phyloP scores from a whole-genome alignment of 2,113 vertebrate species.

The Amazona vittata region DNA sequence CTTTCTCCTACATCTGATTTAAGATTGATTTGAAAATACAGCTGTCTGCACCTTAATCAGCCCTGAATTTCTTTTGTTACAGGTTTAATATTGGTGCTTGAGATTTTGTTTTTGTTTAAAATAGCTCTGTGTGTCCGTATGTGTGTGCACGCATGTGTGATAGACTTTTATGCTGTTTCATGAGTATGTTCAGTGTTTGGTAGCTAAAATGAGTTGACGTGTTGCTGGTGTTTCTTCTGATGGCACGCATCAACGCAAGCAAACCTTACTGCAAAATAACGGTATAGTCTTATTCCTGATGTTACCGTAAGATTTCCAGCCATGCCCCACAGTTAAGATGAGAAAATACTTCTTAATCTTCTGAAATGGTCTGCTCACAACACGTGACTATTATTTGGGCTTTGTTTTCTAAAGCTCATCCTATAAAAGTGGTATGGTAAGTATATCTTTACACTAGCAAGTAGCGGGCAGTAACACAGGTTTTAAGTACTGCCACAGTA shows the following conservation, averaged over 20 bases:
- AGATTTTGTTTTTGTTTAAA: conserved; percentile 46
- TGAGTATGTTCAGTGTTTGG: not conserved
- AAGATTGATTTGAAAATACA: conserved; percentile 32
- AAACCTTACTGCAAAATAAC: not conserved
- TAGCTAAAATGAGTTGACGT: not conserved
- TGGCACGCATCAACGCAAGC: not conserved
- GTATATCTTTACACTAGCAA: not conserved
- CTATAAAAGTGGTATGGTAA: conserved; percentile 32
- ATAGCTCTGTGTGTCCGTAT: conserved; percentile 32
- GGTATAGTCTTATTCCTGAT: conserved; percentile 21
- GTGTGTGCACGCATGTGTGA: conserved; percentile 3
- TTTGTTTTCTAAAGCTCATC: not conserved
- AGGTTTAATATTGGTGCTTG: conserved; percentile 75
- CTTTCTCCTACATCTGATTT: not conserved
- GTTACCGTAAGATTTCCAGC: not conserved
- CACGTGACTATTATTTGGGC: not conserved
- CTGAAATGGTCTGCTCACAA: not conserved
- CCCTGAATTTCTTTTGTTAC: conserved; percentile 76
- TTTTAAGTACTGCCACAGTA: not conserved
- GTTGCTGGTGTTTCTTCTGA: conserved; percentile 16
- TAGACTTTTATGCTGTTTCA: conserved; percentile 4
- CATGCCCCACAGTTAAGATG: not conserved
- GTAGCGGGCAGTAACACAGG: not conserved
- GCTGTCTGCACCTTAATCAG: conserved; percentile 82
- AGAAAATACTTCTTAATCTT: not conserved